Conservation (phyloP, 1,140 invertebrate species). For the Monochamus saltuarius region DNA sequence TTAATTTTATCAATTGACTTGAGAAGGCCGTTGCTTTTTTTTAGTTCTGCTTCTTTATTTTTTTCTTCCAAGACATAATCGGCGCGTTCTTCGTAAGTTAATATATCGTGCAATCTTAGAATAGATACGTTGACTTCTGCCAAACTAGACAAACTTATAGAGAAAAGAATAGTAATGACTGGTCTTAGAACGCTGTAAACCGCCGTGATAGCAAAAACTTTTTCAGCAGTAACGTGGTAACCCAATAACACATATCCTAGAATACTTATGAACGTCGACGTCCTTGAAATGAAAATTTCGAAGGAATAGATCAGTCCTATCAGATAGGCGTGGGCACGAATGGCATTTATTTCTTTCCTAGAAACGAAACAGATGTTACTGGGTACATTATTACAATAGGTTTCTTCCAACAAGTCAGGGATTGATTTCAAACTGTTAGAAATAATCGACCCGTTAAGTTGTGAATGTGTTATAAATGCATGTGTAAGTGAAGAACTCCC, state of each 20-base stretch:
- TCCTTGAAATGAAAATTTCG: constrained; percentile 72
- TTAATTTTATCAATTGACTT: neutral
- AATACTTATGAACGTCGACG: constrained; percentile 78
- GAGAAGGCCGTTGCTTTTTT: neutral
- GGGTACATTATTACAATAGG: too few species aligned
- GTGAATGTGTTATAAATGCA: too few species aligned
- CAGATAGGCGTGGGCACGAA: constrained; percentile 68
- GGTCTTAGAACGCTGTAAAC: constrained; percentile 72
- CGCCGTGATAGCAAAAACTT: constrained; percentile 72
- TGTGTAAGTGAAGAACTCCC: too few species aligned
- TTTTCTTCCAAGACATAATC: constrained; percentile 5
- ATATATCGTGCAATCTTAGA: constrained; percentile 66
- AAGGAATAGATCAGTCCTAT: constrained; percentile 73
- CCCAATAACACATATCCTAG: constrained; percentile 73
- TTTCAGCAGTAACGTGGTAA: constrained; percentile 68
- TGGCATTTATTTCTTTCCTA: constrained; percentile 67
- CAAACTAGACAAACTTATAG: constrained; percentile 60
- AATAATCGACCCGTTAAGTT: too few species aligned
- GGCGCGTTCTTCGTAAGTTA: constrained; percentile 61
- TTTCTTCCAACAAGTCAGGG: too few species aligned
- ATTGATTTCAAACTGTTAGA: too few species aligned
- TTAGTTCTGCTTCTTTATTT: constrained; percentile 4
- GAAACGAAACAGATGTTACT: constrained; percentile 18
- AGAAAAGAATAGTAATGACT: constrained; percentile 73
- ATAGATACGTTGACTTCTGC: constrained; percentile 71